Evolutionary conservation across 2,888 invertebrate genomes (phyloP), one percentile per base, ranked within the genome.

Genomic region (Trissolcus brochymenae): DNA sequence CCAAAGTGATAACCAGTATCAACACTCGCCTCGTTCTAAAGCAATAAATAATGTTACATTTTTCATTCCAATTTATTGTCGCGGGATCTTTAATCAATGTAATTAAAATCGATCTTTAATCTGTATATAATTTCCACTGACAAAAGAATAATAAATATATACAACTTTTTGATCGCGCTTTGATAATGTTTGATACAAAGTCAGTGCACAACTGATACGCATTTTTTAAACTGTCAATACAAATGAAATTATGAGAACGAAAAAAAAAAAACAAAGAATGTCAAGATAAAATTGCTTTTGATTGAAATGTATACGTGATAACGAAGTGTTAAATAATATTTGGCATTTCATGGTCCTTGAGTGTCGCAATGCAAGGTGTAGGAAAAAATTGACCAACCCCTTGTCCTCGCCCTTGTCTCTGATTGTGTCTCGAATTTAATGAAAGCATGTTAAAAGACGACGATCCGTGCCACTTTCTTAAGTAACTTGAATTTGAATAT

Each of bases 391-490:
- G 51, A 21, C 51, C 16, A 51, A 51, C 51, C 51, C 51, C 17
- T 17, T 49, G 49, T 16, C 9, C n/a, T 25, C 4, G 25, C 25
- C 2, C 43, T 49, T 49, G 46, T 59, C 49, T 59, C 29, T 59
- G 16, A 49, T 59, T 43, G 43, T 43, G 43, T 41, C 25, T 46
- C 35, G 3, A 49, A 35, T 59, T 59, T 59, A 49, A 59, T 59
- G 59, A 59, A 59, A 59, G 57, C 35, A 11, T 35, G 2, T 1
- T 40, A 35, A 35, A 56, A 56, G 54, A 16, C 54, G 16, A 19
- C 46, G 50, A 6, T 19, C 51, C 11, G 21, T 51, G 21, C 51
- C 7, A 51, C 51, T 46, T 46, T 46, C 46, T 35, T 35, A 16
- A n/a, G 46, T 46, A 46, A 14, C 46, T 46, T n/a, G 1, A 51